Conservation (phyloP, 1,140 invertebrate species). For the Helicorthomorpha holstii region DNA sequence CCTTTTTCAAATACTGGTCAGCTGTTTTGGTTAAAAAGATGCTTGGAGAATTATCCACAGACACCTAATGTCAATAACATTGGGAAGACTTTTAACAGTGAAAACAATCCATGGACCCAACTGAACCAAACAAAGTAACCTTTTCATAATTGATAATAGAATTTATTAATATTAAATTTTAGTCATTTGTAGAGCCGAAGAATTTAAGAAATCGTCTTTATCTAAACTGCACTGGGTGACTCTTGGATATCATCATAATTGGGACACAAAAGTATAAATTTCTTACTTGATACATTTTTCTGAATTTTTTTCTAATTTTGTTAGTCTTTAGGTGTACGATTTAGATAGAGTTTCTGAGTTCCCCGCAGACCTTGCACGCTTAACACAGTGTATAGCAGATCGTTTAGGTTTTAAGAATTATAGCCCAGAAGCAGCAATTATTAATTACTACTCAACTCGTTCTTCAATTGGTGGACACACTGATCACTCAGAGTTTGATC, state of each 20-base stretch:
- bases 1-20: constrained; percentile 61
- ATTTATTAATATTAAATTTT: not conserved
- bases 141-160: not conserved
- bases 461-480: constrained; percentile 77
- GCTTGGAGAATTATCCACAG: constrained; percentile 53
- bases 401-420: constrained; percentile 44
- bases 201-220: constrained; percentile 19
- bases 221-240: constrained; percentile 73
- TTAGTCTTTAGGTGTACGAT: not conserved
- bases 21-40: constrained; percentile 61
- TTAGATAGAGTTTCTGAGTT: not conserved
- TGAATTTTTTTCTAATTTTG: not conserved
- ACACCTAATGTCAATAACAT: constrained; percentile 42
- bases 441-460: constrained; percentile 85
- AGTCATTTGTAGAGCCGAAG: constrained; percentile 11
- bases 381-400: constrained; percentile 43
- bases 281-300: not conserved
- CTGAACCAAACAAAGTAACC: not conserved
- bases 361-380: constrained; percentile 25
- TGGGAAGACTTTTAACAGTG: constrained; percentile 7
- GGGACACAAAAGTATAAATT: constrained; percentile 65
- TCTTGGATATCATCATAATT: constrained; percentile 87
- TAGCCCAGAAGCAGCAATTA: constrained; percentile 70
- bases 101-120: not conserved
- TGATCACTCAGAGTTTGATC: constrained; percentile 75